A percentile compares a stretch with the other conserved stretches of the same genome.
phyloP scores from a whole-genome alignment of 2,113 vertebrate genomes.

The Oreochromis tanganicae region DNA sequence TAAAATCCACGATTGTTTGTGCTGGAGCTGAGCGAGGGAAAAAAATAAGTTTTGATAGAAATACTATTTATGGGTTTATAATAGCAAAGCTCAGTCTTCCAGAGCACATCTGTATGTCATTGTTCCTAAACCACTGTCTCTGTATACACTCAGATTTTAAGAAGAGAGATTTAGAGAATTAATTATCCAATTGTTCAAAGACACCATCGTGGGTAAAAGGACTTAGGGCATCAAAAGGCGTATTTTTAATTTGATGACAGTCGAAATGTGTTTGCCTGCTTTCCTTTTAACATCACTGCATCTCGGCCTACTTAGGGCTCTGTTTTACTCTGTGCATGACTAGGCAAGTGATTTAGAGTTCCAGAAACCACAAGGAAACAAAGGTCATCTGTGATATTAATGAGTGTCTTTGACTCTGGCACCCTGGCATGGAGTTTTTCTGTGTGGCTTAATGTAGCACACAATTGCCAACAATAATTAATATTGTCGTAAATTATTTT shows the following conservation, averaged over 20 bases:
- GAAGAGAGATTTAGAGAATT: constrained; percentile 38
- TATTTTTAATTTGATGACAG: constrained; percentile 7
- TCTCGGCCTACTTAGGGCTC: neutral
- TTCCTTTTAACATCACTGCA: neutral
- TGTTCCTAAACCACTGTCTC: constrained; percentile 49
- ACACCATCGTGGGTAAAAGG: constrained; percentile 22
- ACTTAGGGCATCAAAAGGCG: constrained; percentile 14
- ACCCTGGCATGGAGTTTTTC: constrained; percentile 22
- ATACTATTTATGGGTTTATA: constrained; percentile 33
- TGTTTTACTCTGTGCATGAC: neutral
- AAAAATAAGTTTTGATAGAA: constrained; percentile 13
- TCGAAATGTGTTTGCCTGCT: constrained; percentile 13
- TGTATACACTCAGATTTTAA: constrained; percentile 15
- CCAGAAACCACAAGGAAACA: constrained; percentile 26
- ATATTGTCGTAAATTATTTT: constrained; percentile 25
- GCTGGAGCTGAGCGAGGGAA: neutral
- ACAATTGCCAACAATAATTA: constrained; percentile 39
- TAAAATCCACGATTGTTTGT: constrained; percentile 16
- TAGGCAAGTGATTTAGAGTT: constrained; percentile 7
- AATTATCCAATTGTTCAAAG: constrained; percentile 34
- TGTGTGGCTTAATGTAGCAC: constrained; percentile 9
- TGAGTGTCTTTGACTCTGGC: constrained; percentile 41
- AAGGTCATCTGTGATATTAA: constrained; percentile 43
- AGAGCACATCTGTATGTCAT: constrained; percentile 48
- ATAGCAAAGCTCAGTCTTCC: constrained; percentile 8